Evolutionary conservation across 2,113 vertebrate species (phyloP), one percentile per base, ranked within the genome.

Genomic region (Clarias batrachus): DNA sequence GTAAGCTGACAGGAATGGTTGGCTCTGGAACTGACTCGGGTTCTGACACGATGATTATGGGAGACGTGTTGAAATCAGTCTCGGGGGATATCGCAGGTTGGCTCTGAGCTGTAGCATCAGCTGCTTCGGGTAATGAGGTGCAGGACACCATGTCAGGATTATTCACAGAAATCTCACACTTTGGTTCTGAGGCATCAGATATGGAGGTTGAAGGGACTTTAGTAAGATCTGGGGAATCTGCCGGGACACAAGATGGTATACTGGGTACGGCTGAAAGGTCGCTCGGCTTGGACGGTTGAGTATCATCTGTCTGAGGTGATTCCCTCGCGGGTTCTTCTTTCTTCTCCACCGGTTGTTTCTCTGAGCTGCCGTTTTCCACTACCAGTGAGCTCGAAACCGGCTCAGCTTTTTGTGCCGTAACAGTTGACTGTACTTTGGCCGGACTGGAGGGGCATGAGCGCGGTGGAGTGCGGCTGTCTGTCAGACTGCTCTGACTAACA

Each of bases 401-500:
- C 79, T 85, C 52, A 6, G 63, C 16, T 60, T 79, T 54, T 85
- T 84, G 84, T 57, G 65, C 16, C 41, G 48, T 6, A 37, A 54
- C 48, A 8, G 74, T 54, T 37, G 84, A 68, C 3, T 52, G 27
- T 0, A 56, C 81, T 88, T 90, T 94, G 0, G 93, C 93, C 0
- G 95, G 95, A 87, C 95, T 96, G 83, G 93, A 91, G 54, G 95
- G 95, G 66, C 92, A 90, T 6, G 96, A 95, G 57, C 92, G 94
- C 2, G 84, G 82, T 0, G 94, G 93, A 0, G 92, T 95, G 86
- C 93, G 94, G 23, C 95, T 93, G 85, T 96, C 96, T 0, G 91
- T 94, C 88, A 97, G 90, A 87, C 96, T 97, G 90, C 94, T 95
- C 85, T 97, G 94, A 0, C 96, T 97, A 86, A 95, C 94, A 52